Conservation (phyloP, 2,888 invertebrate species). For the Patella caerulea region DNA sequence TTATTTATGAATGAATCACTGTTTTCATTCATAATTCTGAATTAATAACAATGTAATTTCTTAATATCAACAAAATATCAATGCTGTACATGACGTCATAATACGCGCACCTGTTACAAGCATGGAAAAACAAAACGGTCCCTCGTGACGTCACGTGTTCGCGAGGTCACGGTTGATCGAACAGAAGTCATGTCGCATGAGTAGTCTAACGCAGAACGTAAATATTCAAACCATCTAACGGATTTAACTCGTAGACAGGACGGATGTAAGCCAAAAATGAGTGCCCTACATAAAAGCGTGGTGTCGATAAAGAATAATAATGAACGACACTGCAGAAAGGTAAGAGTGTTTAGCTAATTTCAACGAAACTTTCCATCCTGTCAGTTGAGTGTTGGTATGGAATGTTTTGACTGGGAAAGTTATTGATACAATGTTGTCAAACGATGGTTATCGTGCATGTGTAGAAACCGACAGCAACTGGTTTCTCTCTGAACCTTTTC, state of each 20-base stretch:
- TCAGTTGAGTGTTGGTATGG: too few relatives aligned
- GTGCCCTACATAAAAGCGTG: constrained; percentile 29
- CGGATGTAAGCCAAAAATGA: constrained; percentile 24
- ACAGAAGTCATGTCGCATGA: constrained; percentile 19
- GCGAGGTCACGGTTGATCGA: constrained; percentile 19
- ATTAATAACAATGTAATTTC: too few relatives aligned
- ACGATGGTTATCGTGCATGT: too few relatives aligned
- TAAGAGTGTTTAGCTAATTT: constrained; percentile 11
- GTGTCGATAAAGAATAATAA: constrained; percentile 25
- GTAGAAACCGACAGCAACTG: too few relatives aligned
- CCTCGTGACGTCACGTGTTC: constrained; percentile 30
- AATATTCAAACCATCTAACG: constrained; percentile 1
- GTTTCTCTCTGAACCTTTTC: too few relatives aligned
- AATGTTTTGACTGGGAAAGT: too few relatives aligned
- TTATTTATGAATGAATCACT: too few relatives aligned
- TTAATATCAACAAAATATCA: too few relatives aligned
- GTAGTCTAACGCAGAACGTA: not conserved
- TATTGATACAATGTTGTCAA: too few relatives aligned
- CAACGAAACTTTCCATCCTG: too few relatives aligned
- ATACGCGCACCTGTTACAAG: constrained; percentile 21
- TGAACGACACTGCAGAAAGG: constrained; percentile 29
- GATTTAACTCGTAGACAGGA: constrained; percentile 7
- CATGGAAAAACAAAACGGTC: constrained; percentile 11
- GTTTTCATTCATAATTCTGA: too few relatives aligned
- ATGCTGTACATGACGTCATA: not conserved